phyloP scores from a whole-genome alignment of 2,888 invertebrate genomes.

The Ypsolopha sequella region DNA sequence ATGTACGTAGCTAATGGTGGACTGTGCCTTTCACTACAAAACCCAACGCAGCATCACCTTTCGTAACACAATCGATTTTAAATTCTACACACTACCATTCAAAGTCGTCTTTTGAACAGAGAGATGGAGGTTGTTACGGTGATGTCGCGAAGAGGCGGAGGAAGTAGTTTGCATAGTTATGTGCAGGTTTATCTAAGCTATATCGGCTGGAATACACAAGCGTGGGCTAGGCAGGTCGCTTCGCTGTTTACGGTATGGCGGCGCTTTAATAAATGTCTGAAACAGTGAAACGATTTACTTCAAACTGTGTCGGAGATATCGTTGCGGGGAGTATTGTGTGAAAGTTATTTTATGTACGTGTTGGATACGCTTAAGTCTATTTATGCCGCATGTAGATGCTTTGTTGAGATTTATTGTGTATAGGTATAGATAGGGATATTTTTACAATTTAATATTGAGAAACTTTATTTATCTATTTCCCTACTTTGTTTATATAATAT shows the following conservation, averaged over 20 bases:
- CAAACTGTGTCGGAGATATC: too few species aligned
- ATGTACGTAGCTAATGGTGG: slow-evolving; percentile 53
- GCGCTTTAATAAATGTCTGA: slow-evolving; percentile 32
- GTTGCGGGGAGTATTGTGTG: too few species aligned
- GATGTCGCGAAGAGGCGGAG: slow-evolving; percentile 10
- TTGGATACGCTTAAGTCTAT: too few species aligned
- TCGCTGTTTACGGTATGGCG: slow-evolving; percentile 8
- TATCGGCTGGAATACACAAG: slow-evolving; percentile 41
- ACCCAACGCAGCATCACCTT: not conserved
- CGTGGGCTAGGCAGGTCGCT: slow-evolving; percentile 33
- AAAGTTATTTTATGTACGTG: too few species aligned
- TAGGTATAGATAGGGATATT: too few species aligned
- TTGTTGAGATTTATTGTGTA: too few species aligned
- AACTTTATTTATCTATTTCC: too few species aligned
- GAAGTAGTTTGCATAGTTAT: slow-evolving; percentile 63
- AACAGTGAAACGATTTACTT: slow-evolving; percentile 20
- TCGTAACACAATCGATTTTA: not conserved
- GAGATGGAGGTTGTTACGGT: not conserved
- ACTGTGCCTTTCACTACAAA: slow-evolving; percentile 12
- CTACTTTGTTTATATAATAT: too few species aligned
- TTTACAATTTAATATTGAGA: too few species aligned
- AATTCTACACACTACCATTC: not conserved
- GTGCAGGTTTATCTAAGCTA: slow-evolving; percentile 59
- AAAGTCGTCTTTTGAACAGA: not conserved
- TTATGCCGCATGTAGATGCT: too few species aligned